Percentiles rank a stretch among this genome's conserved stretches.
Evolutionary conservation across 1,140 invertebrate genomes (phyloP).

Genomic region (Panagrolaimus sp.): DNA sequence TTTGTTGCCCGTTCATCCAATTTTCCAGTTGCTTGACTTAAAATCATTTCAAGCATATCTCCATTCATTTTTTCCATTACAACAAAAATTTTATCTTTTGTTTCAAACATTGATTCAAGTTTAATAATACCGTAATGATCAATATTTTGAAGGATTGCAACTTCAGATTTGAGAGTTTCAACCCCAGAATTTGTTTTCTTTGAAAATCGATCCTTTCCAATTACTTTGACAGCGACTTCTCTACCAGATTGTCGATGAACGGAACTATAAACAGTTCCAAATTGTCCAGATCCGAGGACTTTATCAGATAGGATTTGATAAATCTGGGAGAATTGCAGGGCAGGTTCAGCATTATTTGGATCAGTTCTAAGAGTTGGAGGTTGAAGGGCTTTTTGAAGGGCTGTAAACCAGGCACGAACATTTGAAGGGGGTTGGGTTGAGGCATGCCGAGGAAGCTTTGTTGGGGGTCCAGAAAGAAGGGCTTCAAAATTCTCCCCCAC

Average conservation of each 20-base stretch:
- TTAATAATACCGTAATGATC: slow-evolving; percentile 63
- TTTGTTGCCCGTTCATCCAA: slow-evolving; percentile 51
- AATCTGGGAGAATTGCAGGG: slow-evolving; percentile 53
- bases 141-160: slow-evolving; percentile 55
- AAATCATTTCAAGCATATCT: slow-evolving; percentile 99
- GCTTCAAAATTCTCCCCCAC: slow-evolving; percentile 57
- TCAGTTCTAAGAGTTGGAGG: slow-evolving; percentile 50
- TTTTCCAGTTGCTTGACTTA: slow-evolving; percentile 64
- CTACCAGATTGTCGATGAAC: slow-evolving; percentile 65
- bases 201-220: slow-evolving; percentile 56
- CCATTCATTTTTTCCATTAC: slow-evolving; percentile 70
- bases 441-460: slow-evolving; percentile 49
- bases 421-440: slow-evolving; percentile 37
- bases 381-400: slow-evolving; percentile 49
- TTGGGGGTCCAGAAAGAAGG: slow-evolving; percentile 29
- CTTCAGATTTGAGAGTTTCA: slow-evolving; percentile 53
- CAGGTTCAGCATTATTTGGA: slow-evolving; percentile 51
- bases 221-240: slow-evolving; percentile 80
- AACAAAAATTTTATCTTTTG: slow-evolving; percentile 74
- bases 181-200: slow-evolving; percentile 49
- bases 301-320: slow-evolving; percentile 82
- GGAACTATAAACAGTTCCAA: slow-evolving; percentile 93
- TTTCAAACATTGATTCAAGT: slow-evolving; percentile 93
- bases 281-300: slow-evolving; percentile 92
- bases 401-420: slow-evolving; percentile 55